Evolutionary conservation across 2,797 vertebrate species (phyloP).

Genomic region (Denticeps clupeoides): DNA sequence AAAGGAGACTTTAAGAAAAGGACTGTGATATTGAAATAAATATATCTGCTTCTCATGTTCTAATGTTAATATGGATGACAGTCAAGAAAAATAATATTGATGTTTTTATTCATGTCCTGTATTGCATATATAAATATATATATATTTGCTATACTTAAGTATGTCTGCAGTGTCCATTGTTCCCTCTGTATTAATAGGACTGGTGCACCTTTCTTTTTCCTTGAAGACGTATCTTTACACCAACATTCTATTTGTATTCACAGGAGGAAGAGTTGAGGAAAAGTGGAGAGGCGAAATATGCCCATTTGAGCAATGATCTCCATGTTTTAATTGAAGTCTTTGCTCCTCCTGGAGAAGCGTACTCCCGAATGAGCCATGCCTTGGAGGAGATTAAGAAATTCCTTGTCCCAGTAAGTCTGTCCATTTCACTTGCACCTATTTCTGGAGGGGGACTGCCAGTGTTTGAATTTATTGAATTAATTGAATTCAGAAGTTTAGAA

Average conservation of each 20-base stretch:
- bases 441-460: constrained; percentile 14
- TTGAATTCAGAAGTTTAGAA: constrained; percentile 8
- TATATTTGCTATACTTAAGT: too few species aligned
- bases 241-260: constrained; percentile 28
- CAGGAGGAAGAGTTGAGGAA: constrained; percentile 97
- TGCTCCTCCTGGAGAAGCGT: constrained; percentile 93
- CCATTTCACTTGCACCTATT: constrained; percentile 7
- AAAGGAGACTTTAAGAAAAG: too few species aligned
- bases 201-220: not conserved
- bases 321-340: constrained; percentile 99
- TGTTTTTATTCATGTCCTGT: too few species aligned
- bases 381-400: constrained; percentile 99
- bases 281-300: constrained; percentile 92
- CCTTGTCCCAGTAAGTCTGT: constrained; percentile 89
- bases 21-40: too few species aligned
- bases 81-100: too few species aligned
- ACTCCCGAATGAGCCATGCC: constrained; percentile 98
- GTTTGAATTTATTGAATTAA: too few species aligned
- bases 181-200: too few species aligned
- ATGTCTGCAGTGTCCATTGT: too few species aligned
- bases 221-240: not conserved
- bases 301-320: constrained; percentile 93
- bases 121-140: too few species aligned
- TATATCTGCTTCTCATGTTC: too few species aligned
- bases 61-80: too few species aligned